Conservation (phyloP, 1,140 invertebrate genomes). For the Venustaconcha ellipsiformis region DNA sequence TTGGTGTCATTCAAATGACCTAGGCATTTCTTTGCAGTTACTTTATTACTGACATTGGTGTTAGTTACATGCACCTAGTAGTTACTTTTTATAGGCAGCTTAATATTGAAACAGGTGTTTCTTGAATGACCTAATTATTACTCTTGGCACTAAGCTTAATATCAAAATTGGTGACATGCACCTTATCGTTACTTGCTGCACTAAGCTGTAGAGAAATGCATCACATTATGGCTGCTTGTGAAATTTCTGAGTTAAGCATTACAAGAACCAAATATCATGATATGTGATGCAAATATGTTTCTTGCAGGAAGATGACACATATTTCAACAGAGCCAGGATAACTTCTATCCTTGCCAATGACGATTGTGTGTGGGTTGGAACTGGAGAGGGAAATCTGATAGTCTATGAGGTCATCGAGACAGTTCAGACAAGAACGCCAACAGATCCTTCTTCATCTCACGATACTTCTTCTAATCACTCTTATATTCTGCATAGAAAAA, state of each 20-base stretch:
- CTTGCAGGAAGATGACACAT: conserved; percentile 64
- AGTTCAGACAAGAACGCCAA: conserved; percentile 49
- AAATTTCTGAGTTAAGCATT: not conserved
- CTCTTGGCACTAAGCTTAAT: no score
- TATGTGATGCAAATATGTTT: not conserved
- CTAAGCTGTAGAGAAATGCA: no score
- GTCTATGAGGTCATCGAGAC: conserved; percentile 66
- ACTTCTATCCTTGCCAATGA: conserved; percentile 68
- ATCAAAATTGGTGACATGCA: no score
- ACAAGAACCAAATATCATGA: not conserved
- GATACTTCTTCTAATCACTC: conserved; percentile 20
- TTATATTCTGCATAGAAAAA: not conserved
- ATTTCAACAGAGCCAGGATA: conserved; percentile 66
- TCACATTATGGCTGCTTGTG: not conserved
- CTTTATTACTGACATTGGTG: no score
- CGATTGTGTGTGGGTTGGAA: conserved; percentile 71
- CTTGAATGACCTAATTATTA: no score
- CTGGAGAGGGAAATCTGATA: conserved; percentile 72
- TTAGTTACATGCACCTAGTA: no score
- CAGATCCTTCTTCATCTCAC: conserved; percentile 49
- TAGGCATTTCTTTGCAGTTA: no score
- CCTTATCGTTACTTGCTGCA: no score
- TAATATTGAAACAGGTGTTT: no score
- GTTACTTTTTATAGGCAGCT: no score
- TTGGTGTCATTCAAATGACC: no score